A percentile compares a stretch with the other conserved stretches of the same genome.
Evolutionary conservation across 2,888 invertebrate species (phyloP).

Genomic region (Ichneumoninae sp.): DNA sequence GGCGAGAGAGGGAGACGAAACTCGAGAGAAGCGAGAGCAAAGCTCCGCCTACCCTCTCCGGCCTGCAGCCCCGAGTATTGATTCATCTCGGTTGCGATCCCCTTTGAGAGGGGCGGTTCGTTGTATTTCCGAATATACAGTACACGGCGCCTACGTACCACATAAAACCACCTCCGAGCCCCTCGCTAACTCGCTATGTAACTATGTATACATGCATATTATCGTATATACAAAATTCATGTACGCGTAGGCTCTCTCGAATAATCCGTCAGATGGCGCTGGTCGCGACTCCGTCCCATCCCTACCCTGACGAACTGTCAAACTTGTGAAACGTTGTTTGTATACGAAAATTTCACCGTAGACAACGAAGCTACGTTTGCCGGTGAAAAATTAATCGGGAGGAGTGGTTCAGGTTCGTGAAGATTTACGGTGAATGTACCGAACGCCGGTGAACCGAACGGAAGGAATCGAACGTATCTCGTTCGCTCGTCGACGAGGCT

Average conservation of each 20-base stretch:
- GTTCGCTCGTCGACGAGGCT: neutral
- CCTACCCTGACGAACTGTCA: conserved; percentile 76
- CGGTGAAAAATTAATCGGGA: conserved; percentile 10
- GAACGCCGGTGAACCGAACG: neutral
- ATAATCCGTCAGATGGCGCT: conserved; percentile 64
- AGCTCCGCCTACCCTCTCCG: conserved; percentile 41
- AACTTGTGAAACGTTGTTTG: conserved; percentile 79
- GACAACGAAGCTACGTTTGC: conserved; percentile 11
- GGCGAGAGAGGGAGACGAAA: conserved; percentile 25
- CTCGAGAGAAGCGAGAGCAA: neutral
- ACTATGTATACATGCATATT: neutral
- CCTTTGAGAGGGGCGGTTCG: conserved; percentile 28
- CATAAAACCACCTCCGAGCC: conserved; percentile 42
- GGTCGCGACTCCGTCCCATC: conserved; percentile 46
- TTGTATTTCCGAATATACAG: conserved; percentile 26
- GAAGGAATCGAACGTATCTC: neutral
- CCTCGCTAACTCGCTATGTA: neutral
- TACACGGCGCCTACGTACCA: conserved; percentile 13
- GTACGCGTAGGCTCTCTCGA: conserved; percentile 8
- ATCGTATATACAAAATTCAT: neutral
- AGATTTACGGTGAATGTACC: neutral
- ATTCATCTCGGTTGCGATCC: conserved; percentile 64
- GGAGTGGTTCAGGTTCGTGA: conserved; percentile 17
- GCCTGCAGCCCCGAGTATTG: conserved; percentile 55
- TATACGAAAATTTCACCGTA: conserved; percentile 76